Evolutionary conservation across 1,140 invertebrate species (phyloP), one percentile per base, ranked within the genome.

Genomic region (Helicorthomorpha holstii): DNA sequence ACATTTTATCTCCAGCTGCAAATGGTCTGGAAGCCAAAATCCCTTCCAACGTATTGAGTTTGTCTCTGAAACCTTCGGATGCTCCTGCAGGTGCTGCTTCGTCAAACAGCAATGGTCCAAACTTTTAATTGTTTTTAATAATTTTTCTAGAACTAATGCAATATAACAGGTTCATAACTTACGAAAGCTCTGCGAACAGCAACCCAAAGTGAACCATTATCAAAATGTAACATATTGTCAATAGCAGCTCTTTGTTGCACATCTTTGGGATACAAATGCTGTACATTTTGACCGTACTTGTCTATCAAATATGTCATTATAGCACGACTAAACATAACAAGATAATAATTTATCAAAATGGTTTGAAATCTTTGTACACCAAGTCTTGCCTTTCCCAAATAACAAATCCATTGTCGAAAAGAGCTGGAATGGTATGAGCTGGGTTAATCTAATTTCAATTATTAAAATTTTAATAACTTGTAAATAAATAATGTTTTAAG

Each of bases 171-270:
- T n/a, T n/a, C n/a, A n/a, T n/a, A 34, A 34, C 74, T 70, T 66
- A 80, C 77, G 53, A 73, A 77, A 58, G 76, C 77, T 27, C 79
- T 76, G n/a, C 60, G 64, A 53, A 82, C 78, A 56, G 74, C 65
- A 47, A 75, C 68, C 63, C 75, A 81, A 7, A 84, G 61, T 23
- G 72, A 73, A 0, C 78, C 78, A 56, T 77, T 64, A 59, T 86
- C 82, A 63, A 87, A 88, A 59, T 79, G 78, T 24, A 88, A 65
- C 54, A 80, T 70, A 57, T 81, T 77, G 62, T 87, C 78, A 12
- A 88, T 73, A 0, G 82, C 0, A 3, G 81, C 83, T 48, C 81
- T 73, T 55, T 75, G 64, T 58, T 78, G 75, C 1, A 75, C 69
- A 55, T 80, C 75, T 58, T 75, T 77, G 12, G 82, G 83, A 63